phyloP scores from a whole-genome alignment of 2,113 vertebrate genomes.

The Axis porcinus region DNA sequence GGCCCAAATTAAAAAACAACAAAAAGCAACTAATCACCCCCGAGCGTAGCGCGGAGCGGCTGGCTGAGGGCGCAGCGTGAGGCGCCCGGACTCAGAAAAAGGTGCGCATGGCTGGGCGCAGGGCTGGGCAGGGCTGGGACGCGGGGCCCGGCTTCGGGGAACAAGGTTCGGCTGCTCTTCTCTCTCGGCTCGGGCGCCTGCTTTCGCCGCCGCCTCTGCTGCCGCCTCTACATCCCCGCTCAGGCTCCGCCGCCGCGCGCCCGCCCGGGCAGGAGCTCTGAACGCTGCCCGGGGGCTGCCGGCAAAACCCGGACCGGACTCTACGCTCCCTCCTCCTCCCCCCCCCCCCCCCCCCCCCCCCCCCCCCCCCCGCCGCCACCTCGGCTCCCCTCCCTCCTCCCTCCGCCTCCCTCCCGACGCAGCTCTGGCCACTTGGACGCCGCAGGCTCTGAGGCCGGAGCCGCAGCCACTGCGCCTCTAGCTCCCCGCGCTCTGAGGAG shows the following conservation, averaged over 20 bases:
- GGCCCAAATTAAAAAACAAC: slow-evolving; percentile 76
- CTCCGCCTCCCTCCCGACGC: slow-evolving; percentile 55
- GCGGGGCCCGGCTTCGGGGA: slow-evolving; percentile 8
- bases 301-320: slow-evolving; percentile 94
- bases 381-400: slow-evolving; percentile 46
- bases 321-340: slow-evolving; percentile 40
- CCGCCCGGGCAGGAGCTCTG: slow-evolving; percentile 68
- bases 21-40: slow-evolving; percentile 76
- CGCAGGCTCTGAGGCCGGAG: slow-evolving; percentile 56
- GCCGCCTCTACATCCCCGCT: slow-evolving; percentile 91
- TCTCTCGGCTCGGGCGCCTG: slow-evolving; percentile 46
- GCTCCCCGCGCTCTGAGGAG: not conserved
- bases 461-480: slow-evolving; percentile 47
- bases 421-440: slow-evolving; percentile 73
- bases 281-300: slow-evolving; percentile 82
- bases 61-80: slow-evolving; percentile 56
- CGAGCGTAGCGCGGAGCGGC: slow-evolving; percentile 41
- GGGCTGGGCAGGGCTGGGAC: slow-evolving; percentile 47
- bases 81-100: slow-evolving; percentile 68
- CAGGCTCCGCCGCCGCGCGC: slow-evolving; percentile 69
- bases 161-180: slow-evolving; percentile 29
- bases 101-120: slow-evolving; percentile 63
- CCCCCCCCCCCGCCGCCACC: not conserved
- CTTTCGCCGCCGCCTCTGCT: slow-evolving; percentile 50
- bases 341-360: not conserved